Evolutionary conservation across 2,888 invertebrate genomes (phyloP).

Genomic region (Octonoba sinensis): DNA sequence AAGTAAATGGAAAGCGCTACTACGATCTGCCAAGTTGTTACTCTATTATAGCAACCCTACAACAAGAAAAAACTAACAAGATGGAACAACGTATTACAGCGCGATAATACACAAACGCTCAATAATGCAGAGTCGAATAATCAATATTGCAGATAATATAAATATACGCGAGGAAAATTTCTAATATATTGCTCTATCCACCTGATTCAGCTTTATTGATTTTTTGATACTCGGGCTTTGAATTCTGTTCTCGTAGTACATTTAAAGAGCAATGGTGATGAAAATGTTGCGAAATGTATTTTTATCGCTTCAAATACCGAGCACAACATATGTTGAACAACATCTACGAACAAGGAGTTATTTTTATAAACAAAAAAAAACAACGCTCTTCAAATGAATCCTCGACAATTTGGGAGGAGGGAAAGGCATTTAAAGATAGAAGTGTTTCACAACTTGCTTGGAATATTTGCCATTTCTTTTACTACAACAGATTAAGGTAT

Average conservation of each 20-base stretch:
- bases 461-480: no score
- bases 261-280: slow-evolving; percentile 43
- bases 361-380: slow-evolving; percentile 3
- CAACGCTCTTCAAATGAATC: neutral
- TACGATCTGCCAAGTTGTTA: slow-evolving; percentile 7
- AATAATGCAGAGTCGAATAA: slow-evolving; percentile 61
- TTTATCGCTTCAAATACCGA: slow-evolving; percentile 23
- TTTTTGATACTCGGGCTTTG: slow-evolving; percentile 58
- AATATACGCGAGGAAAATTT: slow-evolving; percentile 56
- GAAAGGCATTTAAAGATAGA: neutral
- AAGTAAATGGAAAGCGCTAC: slow-evolving; percentile 14
- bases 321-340: slow-evolving; percentile 46
- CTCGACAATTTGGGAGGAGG: neutral
- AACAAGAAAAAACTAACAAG: slow-evolving; percentile 18
- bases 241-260: slow-evolving; percentile 35
- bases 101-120: slow-evolving; percentile 57
- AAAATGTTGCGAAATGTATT: slow-evolving; percentile 56
- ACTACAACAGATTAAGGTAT: no score
- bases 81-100: slow-evolving; percentile 47
- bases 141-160: slow-evolving; percentile 64
- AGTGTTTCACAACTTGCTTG: no score
- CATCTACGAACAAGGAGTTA: slow-evolving; percentile 14
- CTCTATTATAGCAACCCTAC: slow-evolving; percentile 55
- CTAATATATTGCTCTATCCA: slow-evolving; percentile 57
- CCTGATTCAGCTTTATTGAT: slow-evolving; percentile 63